phyloP scores from a whole-genome alignment of 2,888 invertebrate genomes.

The Tineola bisselliella region DNA sequence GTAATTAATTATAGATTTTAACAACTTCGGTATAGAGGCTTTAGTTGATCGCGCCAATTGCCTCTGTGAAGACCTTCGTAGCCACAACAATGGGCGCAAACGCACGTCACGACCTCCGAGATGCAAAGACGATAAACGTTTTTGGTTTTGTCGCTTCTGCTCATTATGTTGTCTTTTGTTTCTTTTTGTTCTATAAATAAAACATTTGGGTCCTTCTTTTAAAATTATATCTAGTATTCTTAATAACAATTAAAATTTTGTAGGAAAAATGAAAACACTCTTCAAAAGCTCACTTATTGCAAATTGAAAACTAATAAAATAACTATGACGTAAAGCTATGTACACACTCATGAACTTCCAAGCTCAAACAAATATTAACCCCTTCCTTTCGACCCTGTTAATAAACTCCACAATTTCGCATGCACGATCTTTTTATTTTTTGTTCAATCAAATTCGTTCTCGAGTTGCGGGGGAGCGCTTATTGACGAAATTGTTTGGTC shows the following conservation, averaged over 20 bases:
- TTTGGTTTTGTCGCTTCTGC: conserved; percentile 28
- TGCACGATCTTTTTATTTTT: conserved; percentile 32
- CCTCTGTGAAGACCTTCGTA: conserved; percentile 18
- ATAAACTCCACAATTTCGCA: conserved; percentile 40
- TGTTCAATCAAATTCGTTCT: conserved; percentile 33
- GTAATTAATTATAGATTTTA: conserved; percentile 4
- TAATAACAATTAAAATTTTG: too few species aligned
- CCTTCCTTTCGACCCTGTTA: conserved; percentile 28
- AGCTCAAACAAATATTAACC: conserved; percentile 18
- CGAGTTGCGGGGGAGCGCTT: conserved; percentile 16
- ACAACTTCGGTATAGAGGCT: neutral
- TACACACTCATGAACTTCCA: neutral
- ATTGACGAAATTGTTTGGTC: conserved; percentile 30
- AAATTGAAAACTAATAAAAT: too few species aligned
- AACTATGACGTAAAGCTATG: neutral
- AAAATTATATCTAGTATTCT: too few species aligned
- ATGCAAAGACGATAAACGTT: conserved; percentile 23
- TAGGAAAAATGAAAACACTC: too few species aligned
- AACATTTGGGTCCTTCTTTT: neutral
- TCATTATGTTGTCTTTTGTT: conserved; percentile 11
- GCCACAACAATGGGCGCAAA: conserved; percentile 21
- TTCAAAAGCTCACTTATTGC: too few species aligned
- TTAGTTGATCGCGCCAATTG: conserved; percentile 11
- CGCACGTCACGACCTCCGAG: conserved; percentile 27
- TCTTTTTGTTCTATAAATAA: neutral